phyloP scores from a whole-genome alignment of 1,140 invertebrate genomes.

The Solen grandis region DNA sequence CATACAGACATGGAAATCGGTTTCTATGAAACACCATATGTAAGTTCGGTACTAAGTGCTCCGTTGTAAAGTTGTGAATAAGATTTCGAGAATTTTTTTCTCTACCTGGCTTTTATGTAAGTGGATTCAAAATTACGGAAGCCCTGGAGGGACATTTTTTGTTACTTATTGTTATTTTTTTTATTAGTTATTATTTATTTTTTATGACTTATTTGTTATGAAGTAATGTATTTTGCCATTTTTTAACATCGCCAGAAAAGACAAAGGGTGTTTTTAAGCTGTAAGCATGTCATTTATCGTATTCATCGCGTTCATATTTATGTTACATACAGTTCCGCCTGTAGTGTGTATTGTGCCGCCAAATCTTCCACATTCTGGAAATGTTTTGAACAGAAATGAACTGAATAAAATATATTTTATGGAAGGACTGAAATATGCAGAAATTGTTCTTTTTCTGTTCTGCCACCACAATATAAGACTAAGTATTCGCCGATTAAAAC shows the following conservation, averaged over 20 bases:
- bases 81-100: too few species aligned
- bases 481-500: conserved; percentile 26
- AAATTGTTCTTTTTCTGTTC: conserved; percentile 35
- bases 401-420: conserved; percentile 32
- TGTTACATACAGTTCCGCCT: background rate
- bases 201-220: conserved; percentile 13
- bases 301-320: background rate
- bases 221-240: background rate
- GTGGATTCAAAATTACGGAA: too few species aligned
- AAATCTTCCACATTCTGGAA: conserved; percentile 2
- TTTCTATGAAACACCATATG: too few species aligned
- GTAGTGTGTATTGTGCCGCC: conserved; percentile 6
- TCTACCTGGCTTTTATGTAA: too few species aligned
- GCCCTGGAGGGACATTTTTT: conserved; percentile 17
- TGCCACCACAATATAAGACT: conserved; percentile 14
- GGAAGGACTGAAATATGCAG: conserved; percentile 20
- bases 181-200: background rate
- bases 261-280: background rate
- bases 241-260: conserved; percentile 17
- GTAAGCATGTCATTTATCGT: background rate
- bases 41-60: too few species aligned
- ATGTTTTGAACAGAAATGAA: background rate
- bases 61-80: too few species aligned
- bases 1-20: too few species aligned
- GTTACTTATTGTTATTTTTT: conserved; percentile 3